Conservation (phyloP, 1,140 invertebrate species). For the Tribolium castaneum region DNA sequence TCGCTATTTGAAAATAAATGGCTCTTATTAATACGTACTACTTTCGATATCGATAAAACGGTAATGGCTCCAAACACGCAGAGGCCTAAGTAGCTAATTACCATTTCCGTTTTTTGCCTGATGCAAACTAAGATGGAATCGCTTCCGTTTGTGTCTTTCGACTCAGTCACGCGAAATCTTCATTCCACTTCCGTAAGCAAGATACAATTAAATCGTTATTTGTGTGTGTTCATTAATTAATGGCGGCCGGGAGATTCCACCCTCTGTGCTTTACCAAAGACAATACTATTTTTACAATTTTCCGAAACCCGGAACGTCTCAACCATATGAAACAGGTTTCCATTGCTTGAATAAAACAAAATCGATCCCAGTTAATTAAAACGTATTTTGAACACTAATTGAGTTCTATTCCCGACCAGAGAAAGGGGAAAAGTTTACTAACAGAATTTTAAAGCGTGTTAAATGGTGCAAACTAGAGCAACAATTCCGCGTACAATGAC, state of each 20-base stretch:
- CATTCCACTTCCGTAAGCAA: conserved; percentile 2
- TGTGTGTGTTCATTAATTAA: conserved; percentile 9
- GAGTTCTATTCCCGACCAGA: background rate
- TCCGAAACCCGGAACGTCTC: background rate
- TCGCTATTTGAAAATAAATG: background rate
- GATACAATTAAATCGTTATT: background rate
- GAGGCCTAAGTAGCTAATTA: background rate
- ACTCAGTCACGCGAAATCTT: conserved; percentile 26
- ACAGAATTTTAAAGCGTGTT: conserved; percentile 19
- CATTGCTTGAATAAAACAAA: background rate
- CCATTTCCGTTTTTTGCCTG: background rate
- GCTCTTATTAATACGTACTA: too few relatives aligned
- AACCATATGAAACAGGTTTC: too few relatives aligned
- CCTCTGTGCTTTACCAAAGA: background rate
- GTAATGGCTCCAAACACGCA: background rate
- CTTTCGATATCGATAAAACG: background rate
- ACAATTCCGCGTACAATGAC: background rate
- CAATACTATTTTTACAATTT: conserved; percentile 3
- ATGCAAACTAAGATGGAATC: conserved; percentile 10
- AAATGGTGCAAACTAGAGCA: conserved; percentile 10
- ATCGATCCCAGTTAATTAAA: background rate
- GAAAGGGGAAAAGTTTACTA: background rate
- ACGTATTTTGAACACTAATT: background rate
- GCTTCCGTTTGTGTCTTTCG: conserved; percentile 2
- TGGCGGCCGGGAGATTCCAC: background rate